Evolutionary conservation across 2,113 vertebrate species (phyloP), one percentile per base, ranked within the genome.

Genomic region (Patagioenas fasciata): DNA sequence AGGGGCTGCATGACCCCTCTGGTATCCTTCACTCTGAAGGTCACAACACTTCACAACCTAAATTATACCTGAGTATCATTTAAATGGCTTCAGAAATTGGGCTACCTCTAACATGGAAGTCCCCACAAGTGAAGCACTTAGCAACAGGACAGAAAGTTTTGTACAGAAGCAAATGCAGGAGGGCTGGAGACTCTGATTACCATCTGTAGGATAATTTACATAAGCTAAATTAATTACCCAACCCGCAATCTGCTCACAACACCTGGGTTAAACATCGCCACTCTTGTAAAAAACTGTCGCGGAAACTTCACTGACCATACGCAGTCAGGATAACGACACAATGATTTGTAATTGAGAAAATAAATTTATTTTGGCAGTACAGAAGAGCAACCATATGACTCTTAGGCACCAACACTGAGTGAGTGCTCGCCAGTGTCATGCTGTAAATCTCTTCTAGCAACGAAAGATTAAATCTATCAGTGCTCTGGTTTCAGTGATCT

Each of bases 191-290:
- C 38, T 9, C 57, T 0, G 7, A 88, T 89, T 86, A 74, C 90
- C 82, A 94, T 93, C 90, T 96, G 80, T 29, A 95, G 80, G 82
- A 47, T 85, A 70, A 96, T 96, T 95, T 95, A 88, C 83, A 97
- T 80, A 78, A 92, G 28, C 60, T 91, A 86, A 93, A 97, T 93
- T 93, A 95, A 96, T 86, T 88, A 93, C 80, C 90, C 90, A 93
- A 19, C 82, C 69, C 3, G 3, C 91, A 97, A 94, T 95, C 93
- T 96, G 95, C 90, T 95, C 95, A 53, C 88, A 95, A 84, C 95
- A 96, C 95, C 92, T 94, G 93, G 82, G 80, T 94, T 93, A 67
- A 96, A 78, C 90, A 81, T 1, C 9, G 1, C 67, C 82, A 83
- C 75, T 92, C 95, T 71, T 48, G 57, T 65, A 44, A 78, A 90